Evolutionary conservation across 2,113 vertebrate genomes (phyloP).

Genomic region (Mormoops blainvillei): DNA sequence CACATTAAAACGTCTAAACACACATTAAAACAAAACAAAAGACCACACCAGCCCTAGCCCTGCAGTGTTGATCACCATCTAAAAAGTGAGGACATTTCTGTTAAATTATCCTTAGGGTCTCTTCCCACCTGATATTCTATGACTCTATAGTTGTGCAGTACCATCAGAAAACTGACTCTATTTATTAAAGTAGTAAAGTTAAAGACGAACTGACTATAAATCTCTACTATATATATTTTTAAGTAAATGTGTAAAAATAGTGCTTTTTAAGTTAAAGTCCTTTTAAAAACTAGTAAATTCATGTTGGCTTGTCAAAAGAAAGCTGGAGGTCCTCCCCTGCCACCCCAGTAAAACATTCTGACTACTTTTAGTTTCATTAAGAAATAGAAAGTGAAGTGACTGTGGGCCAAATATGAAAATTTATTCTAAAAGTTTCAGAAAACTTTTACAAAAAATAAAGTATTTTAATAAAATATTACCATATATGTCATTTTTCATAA

Average conservation of each 20-base stretch:
- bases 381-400: conserved; percentile 4
- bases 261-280: background rate
- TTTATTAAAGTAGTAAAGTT: background rate
- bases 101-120: background rate
- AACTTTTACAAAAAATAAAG: background rate
- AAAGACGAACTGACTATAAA: background rate
- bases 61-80: background rate
- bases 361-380: background rate
- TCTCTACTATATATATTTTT: background rate
- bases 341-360: background rate
- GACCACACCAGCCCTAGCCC: background rate
- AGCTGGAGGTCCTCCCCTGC: background rate
- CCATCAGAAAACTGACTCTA: background rate
- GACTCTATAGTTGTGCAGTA: background rate
- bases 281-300: background rate
- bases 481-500: background rate
- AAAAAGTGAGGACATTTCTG: background rate
- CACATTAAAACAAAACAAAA: background rate
- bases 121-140: background rate
- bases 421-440: conserved; percentile 19
- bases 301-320: background rate
- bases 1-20: too few relatives aligned
- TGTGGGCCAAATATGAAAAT: background rate
- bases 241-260: background rate
- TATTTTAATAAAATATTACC: background rate